phyloP scores from a whole-genome alignment of 2,888 invertebrate species.

The Aspidiotus rigidus region DNA sequence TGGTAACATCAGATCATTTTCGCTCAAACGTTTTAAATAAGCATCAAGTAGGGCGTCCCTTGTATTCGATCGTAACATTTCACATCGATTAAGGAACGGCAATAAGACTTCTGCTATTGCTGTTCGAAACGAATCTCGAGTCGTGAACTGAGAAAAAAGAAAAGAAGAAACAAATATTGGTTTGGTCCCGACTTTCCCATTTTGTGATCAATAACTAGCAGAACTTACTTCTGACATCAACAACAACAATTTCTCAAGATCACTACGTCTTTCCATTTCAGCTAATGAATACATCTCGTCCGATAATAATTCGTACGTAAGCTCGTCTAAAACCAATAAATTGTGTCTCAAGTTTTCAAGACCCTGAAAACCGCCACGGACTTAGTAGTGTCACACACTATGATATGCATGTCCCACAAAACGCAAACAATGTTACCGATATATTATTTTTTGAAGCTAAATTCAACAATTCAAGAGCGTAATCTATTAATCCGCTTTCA shows the following conservation, averaged over 20 bases:
- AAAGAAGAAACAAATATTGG: neutral
- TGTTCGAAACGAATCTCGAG: constrained; percentile 15
- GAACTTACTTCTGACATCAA: constrained; percentile 25
- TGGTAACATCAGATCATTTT: constrained; percentile 17
- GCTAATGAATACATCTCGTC: constrained; percentile 16
- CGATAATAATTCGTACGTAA: constrained; percentile 23
- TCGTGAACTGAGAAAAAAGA: constrained; percentile 5
- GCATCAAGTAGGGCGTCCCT: constrained; percentile 15
- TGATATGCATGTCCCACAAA: too few relatives aligned
- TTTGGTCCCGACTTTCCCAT: neutral
- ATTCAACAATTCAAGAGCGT: constrained; percentile 25
- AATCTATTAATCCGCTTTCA: constrained; percentile 19
- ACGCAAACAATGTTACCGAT: neutral
- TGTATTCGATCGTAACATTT: constrained; percentile 16
- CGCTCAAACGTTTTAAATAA: constrained; percentile 21
- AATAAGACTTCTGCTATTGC: constrained; percentile 15
- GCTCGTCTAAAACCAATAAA: constrained; percentile 18
- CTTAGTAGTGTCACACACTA: too few relatives aligned
- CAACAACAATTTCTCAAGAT: constrained; percentile 14
- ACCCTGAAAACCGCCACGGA: neutral
- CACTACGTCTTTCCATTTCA: constrained; percentile 14
- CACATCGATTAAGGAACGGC: constrained; percentile 26
- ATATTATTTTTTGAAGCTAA: constrained; percentile 22
- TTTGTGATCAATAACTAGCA: too few relatives aligned
- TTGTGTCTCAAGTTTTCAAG: constrained; percentile 22